These are phyloP conservation scores for Zygogramma bicolorata DNA, from an alignment of 2,888 invertebrate species.

Conservation along the genomic window DNA sequence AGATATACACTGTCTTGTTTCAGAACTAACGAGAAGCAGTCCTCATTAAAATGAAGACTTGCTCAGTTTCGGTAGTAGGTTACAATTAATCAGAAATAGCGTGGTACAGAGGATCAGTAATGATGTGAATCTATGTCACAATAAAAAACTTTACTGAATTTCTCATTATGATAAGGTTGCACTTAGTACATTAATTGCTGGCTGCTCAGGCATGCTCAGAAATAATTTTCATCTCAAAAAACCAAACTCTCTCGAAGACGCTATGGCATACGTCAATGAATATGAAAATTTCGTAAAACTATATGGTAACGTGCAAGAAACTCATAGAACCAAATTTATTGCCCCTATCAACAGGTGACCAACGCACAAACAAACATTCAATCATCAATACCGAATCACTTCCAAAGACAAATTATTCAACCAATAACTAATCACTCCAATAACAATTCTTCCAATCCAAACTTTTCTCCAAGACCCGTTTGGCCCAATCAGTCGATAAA, in stretches of 20 bases:
- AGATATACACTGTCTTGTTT: no score
- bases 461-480: no score
- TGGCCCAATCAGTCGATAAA: no score
- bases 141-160: not conserved
- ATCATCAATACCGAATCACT: constrained; percentile 1
- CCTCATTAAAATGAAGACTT: not conserved
- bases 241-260: no score
- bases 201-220: not conserved
- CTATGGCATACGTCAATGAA: constrained; percentile 1
- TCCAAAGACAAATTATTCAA: not conserved
- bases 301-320: not conserved
- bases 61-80: no score
- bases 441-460: not conserved
- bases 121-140: not conserved
- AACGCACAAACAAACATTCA: not conserved
- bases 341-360: no score
- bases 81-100: not conserved
- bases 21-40: not conserved
- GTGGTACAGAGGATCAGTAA: constrained; percentile 1
- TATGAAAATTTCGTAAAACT: constrained; percentile 4
- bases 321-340: no score
- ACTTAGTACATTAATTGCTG: not conserved
- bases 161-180: not conserved
- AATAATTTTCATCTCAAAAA: constrained; percentile 15
- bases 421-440: not conserved